These are phyloP conservation scores for Eptesicus fuscus DNA, from an alignment of 2,113 vertebrate species.

Conservation along the genomic window DNA sequence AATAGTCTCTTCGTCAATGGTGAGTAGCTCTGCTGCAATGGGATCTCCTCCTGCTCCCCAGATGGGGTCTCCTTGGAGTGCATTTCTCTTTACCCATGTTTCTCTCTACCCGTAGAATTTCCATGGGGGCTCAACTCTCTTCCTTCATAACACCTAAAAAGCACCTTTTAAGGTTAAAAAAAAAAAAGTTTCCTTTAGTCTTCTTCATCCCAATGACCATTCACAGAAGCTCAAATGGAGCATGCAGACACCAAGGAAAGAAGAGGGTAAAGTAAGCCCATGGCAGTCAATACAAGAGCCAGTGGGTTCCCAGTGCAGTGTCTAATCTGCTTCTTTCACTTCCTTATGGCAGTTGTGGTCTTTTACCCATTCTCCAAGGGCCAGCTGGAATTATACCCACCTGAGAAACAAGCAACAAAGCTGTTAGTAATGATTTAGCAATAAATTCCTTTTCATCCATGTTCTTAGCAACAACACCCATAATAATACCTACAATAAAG, in stretches of 20 bases:
- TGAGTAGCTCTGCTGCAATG: neutral
- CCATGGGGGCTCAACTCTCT: neutral
- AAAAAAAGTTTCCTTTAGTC: neutral
- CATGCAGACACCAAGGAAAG: neutral
- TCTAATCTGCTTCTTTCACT: neutral
- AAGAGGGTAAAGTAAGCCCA: neutral
- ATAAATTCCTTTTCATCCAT: neutral
- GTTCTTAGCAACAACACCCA: neutral
- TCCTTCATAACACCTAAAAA: neutral
- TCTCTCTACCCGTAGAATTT: neutral
- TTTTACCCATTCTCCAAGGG: neutral
- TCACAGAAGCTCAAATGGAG: neutral
- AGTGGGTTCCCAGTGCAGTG: neutral
- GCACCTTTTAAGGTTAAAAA: neutral
- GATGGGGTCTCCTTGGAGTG: neutral
- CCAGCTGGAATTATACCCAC: neutral
- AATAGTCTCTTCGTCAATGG: slow-evolving; percentile 45
- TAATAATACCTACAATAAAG: neutral
- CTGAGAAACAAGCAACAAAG: neutral
- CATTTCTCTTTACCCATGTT: neutral
- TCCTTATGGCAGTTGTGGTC: neutral
- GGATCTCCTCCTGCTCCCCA: neutral
- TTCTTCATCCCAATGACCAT: neutral
- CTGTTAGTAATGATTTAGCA: neutral
- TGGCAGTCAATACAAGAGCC: too few relatives aligned